Evolutionary conservation across 2,888 invertebrate species (phyloP), one percentile per base, ranked within the genome.

Genomic region (Polyommatus iphigenia): DNA sequence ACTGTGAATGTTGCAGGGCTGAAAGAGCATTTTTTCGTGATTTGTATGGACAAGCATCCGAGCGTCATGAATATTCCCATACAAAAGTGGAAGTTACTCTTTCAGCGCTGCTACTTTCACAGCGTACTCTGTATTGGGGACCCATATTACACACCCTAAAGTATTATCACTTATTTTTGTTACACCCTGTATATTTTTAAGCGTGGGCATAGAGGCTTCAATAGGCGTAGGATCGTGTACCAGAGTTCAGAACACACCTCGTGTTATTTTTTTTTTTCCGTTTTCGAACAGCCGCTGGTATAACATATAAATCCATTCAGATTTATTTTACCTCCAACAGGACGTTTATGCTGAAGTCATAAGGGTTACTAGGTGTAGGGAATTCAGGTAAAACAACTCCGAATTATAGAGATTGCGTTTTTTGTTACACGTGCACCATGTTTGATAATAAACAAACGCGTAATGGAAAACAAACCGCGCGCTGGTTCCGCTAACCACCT

Each of bases 391-490:
- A 54, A 54, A 54, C 15, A 54, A 54, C 15, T 54, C 50, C 13
- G 54, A 54, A 54, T 18, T 54, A 13, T 62, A 62, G 62, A 62
- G 62, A 62, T 62, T 62, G 1, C 10, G 62, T 24, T 62, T 62
- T 54, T 62, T 62, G 20, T 62, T 62, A 13, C 62, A 24, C 62
- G 62, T 24, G 67, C 29, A 15, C 29, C 67, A 67, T 67, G 29
- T 67, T 24, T 50, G 29, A 29, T 18, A 75, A 75, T 75, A 75
- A 75, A 75, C 75, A 75, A 50, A 18, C 24, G 75, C 3, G 75
- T 75, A 75, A 75, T 75, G 75, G 54, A 75, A 75, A 75, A 75
- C 75, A 75, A 75, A 75, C 72, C 73, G 41, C 18, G 75, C 29
- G 75, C 7, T 75, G 2, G 75, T 75, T 73, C 18, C 20, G 7